Percentiles rank a stretch among this genome's conserved stretches.
These are phyloP conservation scores for Cryptotis parvus DNA, from an alignment of 2,113 vertebrate species.

Conservation along the genomic window DNA sequence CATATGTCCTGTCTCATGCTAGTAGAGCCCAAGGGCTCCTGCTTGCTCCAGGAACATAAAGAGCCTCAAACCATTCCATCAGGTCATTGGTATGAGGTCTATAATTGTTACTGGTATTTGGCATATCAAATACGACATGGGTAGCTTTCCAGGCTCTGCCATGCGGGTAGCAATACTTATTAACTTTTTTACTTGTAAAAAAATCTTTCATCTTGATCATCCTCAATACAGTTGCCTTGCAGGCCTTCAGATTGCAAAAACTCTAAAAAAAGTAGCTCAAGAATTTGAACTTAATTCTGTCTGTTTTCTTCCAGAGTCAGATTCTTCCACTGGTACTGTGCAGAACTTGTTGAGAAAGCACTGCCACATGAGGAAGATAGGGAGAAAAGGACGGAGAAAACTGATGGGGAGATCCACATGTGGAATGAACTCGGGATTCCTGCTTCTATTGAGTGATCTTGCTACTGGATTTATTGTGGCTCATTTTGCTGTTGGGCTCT, in stretches of 20 bases:
- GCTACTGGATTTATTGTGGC: not conserved
- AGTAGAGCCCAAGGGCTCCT: too few relatives aligned
- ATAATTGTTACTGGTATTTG: too few relatives aligned
- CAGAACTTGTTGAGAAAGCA: conserved; percentile 27
- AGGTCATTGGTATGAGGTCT: too few relatives aligned
- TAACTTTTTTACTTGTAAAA: not conserved
- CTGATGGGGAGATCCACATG: not conserved
- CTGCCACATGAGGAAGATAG: not conserved
- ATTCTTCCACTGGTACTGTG: conserved; percentile 35
- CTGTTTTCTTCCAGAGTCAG: conserved; percentile 22
- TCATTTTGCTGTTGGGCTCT: conserved; percentile 18
- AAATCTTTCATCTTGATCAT: not conserved
- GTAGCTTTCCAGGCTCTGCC: too few relatives aligned
- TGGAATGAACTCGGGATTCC: not conserved
- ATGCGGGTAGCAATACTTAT: too few relatives aligned
- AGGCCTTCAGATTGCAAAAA: not conserved
- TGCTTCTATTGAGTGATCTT: not conserved
- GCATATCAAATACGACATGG: too few relatives aligned
- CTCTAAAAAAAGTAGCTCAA: not conserved
- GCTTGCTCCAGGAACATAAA: too few relatives aligned
- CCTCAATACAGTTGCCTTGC: not conserved
- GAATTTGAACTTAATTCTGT: conserved; percentile 60
- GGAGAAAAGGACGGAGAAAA: not conserved
- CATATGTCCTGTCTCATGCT: too few relatives aligned
- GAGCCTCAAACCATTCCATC: too few relatives aligned